phyloP scores from a whole-genome alignment of 2,113 vertebrate species.

The Tachysurus fulvidraco region DNA sequence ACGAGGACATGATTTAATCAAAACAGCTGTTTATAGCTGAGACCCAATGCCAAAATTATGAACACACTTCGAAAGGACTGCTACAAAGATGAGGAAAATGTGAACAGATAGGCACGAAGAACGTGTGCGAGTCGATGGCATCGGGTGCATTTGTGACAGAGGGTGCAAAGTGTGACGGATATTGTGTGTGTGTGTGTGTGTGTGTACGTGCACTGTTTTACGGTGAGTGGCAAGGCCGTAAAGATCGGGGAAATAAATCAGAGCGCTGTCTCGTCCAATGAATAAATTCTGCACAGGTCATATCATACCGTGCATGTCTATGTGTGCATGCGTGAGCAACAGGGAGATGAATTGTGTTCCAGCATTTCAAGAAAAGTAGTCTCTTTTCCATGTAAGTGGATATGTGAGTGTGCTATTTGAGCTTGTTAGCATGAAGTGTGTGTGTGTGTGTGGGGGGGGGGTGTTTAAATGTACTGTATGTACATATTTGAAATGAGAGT shows the following conservation, averaged over 20 bases:
- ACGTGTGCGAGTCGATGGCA: background rate
- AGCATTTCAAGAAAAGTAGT: background rate
- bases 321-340: background rate
- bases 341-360: background rate
- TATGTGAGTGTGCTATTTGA: background rate
- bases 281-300: constrained; percentile 64
- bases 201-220: constrained; percentile 8
- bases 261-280: constrained; percentile 58
- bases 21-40: background rate
- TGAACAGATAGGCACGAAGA: constrained; percentile 8
- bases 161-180: background rate
- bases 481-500: background rate
- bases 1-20: background rate
- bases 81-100: constrained; percentile 26
- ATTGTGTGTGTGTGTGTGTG: background rate
- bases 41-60: background rate
- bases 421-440: background rate
- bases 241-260: constrained; percentile 69
- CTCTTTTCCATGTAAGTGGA: background rate
- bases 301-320: constrained; percentile 38
- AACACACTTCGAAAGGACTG: background rate
- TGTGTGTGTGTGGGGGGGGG: background rate
- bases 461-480: background rate
- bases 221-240: constrained; percentile 53
- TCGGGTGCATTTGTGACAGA: background rate